Conservation (phyloP, 2,113 vertebrate genomes). For the Thermophis baileyi region DNA sequence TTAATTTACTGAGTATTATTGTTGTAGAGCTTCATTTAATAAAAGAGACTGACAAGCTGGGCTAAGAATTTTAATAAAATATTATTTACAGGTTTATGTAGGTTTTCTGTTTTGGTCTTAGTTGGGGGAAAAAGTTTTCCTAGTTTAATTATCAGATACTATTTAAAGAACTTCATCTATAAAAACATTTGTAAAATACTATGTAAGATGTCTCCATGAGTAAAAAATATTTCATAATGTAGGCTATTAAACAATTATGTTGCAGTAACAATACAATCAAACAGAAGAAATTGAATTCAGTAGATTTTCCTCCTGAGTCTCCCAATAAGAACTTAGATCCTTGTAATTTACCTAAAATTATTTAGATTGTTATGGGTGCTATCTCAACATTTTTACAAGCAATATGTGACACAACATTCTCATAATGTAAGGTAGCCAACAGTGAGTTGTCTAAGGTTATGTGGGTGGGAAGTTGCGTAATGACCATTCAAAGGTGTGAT, state of each 20-base stretch:
- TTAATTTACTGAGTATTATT: slow-evolving; percentile 37
- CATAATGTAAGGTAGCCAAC: not conserved
- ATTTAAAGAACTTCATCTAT: not conserved
- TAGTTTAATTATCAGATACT: not conserved
- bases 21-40: slow-evolving; percentile 5
- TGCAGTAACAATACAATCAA: not conserved
- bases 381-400: not conserved
- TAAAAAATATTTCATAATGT: not conserved
- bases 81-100: not conserved
- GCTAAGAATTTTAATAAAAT: not conserved
- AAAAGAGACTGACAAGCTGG: not conserved
- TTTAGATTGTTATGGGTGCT: not conserved
- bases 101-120: not conserved
- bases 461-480: not conserved
- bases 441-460: not conserved
- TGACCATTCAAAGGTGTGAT: not conserved
- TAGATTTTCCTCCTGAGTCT: not conserved
- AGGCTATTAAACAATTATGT: not conserved
- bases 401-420: not conserved
- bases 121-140: not conserved
- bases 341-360: not conserved
- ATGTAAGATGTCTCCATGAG: too few species aligned
- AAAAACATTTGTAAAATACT: not conserved
- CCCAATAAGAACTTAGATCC: not conserved
- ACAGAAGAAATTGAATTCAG: not conserved